phyloP scores from a whole-genome alignment of 1,140 invertebrate species.

The Zeugodacus cucurbitae region DNA sequence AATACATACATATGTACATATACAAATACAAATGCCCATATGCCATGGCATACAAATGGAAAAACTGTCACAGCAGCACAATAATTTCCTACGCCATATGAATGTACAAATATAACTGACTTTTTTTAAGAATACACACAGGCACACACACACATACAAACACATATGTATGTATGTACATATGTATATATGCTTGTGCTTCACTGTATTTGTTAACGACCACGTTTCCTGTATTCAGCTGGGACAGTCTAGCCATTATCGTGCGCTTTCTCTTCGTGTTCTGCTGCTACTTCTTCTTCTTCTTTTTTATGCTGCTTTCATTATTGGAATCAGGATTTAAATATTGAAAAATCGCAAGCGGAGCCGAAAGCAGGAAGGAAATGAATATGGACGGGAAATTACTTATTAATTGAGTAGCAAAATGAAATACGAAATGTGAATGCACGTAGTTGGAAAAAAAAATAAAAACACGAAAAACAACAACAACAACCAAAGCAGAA shows the following conservation, averaged over 20 bases:
- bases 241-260: conserved; percentile 17
- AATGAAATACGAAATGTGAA: conserved; percentile 31
- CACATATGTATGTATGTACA: no score
- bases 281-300: neutral
- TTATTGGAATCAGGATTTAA: conserved; percentile 38
- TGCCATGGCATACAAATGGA: neutral
- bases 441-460: neutral
- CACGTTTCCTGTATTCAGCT: conserved; percentile 27
- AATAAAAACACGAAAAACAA: neutral
- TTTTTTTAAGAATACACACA: neutral
- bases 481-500: neutral
- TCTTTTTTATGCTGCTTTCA: neutral
- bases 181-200: neutral
- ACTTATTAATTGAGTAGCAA: conserved; percentile 37
- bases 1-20: neutral
- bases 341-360: conserved; percentile 27
- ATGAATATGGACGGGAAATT: conserved; percentile 38
- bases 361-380: conserved; percentile 28
- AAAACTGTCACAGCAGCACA: conserved; percentile 31
- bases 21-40: neutral
- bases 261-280: neutral
- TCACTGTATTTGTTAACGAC: neutral
- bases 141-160: neutral
- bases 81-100: conserved; percentile 19
- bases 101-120: neutral